Base-by-base conservation (phyloP, 2,797 vertebrate genomes). In the Phaenicophaeus curvirostris region DNA sequence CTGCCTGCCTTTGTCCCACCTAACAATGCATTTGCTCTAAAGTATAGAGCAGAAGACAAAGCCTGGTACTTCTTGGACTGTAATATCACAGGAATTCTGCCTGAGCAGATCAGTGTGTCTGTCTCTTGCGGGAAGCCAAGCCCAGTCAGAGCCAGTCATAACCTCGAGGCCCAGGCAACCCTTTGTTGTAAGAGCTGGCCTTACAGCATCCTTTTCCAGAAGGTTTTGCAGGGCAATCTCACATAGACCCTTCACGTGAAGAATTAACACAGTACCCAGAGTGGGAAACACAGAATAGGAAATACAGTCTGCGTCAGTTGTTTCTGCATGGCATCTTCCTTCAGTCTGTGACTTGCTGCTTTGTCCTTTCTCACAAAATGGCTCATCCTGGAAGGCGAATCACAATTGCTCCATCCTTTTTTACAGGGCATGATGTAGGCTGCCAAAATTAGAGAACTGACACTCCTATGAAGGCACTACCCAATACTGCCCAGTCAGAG, bases 361-460 rank as follows among this genome's bases (percentile, higher is more conserved):
- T 58, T 79, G n/a, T 73, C 71, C 30, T 74, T 63, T 78, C 31
- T 75, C 30, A 57, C 1, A 0, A 19, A 35, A 5, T 18, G 35
- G 33, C 35, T 77, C 6, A 1, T 72, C 44, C 74, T 81, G 78
- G 54, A 48, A 69, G 69, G 55, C 0, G 0, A 66, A 41, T 77
- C 25, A 2, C 50, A 25, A 55, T 28, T 69, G 28, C 37, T 79
- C 31, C 3, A 54, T 63, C n/a, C 35, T 78, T 33, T 85, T 50
- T 75, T 31, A 16, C 65, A 50, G 11, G 28, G 66, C 68, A 44
- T 79, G 33, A 63, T 0, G 0, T 66, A 33, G 16, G 4, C 80
- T 63, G 72, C 72, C 92, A 94, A 85, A 90, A 92, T 48, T 25
- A 75, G 74, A 77, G 72, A 61, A 42, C 53, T 51, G 84, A 90